phyloP scores from a whole-genome alignment of 2,113 vertebrate species.

The Poeciliopsis occidentalis region DNA sequence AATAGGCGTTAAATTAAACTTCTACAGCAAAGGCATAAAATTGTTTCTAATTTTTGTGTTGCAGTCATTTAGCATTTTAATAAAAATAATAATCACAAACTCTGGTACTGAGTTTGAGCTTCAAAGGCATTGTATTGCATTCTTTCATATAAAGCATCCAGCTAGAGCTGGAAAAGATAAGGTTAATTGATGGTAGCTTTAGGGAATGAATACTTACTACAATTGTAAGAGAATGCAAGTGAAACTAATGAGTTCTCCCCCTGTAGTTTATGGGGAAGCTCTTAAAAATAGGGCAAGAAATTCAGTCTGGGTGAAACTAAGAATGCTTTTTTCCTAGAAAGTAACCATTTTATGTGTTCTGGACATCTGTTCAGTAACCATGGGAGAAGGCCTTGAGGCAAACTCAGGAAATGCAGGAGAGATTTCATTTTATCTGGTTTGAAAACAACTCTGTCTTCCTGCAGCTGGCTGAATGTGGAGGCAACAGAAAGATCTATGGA shows the following conservation, averaged over 20 bases:
- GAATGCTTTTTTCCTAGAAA: neutral
- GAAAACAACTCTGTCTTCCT: neutral
- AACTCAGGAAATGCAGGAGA: neutral
- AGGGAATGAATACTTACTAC: neutral
- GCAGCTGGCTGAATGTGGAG: neutral
- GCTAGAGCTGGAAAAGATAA: neutral
- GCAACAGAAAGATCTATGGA: neutral
- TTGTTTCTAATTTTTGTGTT: neutral
- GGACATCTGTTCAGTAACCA: neutral
- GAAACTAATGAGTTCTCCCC: neutral
- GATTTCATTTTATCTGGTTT: neutral
- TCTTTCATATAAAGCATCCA: neutral
- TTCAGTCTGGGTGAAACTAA: neutral
- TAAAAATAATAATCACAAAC: conserved; percentile 7
- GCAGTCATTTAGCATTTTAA: conserved; percentile 5
- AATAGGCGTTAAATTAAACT: conserved; percentile 3
- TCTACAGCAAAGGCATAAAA: neutral
- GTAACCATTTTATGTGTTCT: too few relatives aligned
- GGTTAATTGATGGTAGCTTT: neutral
- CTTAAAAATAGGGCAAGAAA: neutral
- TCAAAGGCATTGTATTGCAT: neutral
- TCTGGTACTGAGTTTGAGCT: conserved; percentile 15
- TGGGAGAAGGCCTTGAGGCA: neutral
- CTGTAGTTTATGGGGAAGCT: neutral
- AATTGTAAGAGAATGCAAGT: neutral